Evolutionary conservation across 1,140 invertebrate species (phyloP), one percentile per base, ranked within the genome.

Genomic region (Neodiprion fabricii): DNA sequence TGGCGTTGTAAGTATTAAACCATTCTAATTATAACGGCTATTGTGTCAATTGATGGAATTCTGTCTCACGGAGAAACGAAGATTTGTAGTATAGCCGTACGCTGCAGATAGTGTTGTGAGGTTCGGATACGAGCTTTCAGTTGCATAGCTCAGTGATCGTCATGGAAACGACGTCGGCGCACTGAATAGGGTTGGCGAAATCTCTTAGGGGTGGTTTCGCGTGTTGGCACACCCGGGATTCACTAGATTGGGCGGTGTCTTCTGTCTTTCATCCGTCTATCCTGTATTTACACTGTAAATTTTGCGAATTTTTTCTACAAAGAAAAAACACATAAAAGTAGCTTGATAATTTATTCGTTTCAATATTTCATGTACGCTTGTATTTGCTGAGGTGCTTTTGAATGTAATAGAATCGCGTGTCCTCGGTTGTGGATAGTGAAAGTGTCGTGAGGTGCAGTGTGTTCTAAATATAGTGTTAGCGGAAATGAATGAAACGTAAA

Each of bases 231-330:
- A 84, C 83, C 85, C 85, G 84, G 84, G 81, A 74, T 79, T 79
- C 76, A 77, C 81, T 75, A 79, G 77, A 84, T 84, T 86, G 85
- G 85, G 86, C 85, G 85, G 85, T 86, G 86, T 86, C 85, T 84
- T 83, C 75, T 76, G 76, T 77, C 79, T 75, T 81, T 78, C 53
- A 72, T 67, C 70, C 48, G 10, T 48, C 28, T 28, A 17, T 28
- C 17, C 17, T 69, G 28, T 70, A 50, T 75, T 40, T 72, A 40
- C 48, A 10, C 8, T 72, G 11, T 23, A 48, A 71, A 65, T 12
- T 17, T 48, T 49, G 50, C 48, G 66, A 17, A 14, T 17, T 71
- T 48, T 10, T 28, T 12, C 61, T 28, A 8, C 17, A 65, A 28
- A 28, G 23, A 72, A 67, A 72, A 70, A 73, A 67, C 74, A 72